Evolutionary conservation across 2,113 vertebrate species (phyloP).

Genomic region (Salvelinus alpinus): DNA sequence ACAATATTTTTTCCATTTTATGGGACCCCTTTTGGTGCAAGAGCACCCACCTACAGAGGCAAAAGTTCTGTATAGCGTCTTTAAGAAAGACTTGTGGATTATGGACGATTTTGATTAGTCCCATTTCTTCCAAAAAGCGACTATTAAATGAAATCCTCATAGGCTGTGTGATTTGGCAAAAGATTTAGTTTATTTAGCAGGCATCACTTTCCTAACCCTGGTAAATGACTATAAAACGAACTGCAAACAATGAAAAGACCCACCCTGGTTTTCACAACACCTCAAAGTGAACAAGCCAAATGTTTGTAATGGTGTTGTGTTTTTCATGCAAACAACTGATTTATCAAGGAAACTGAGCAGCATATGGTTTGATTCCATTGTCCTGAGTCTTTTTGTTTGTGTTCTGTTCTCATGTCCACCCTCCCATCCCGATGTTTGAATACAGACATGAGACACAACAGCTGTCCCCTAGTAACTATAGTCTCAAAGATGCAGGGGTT

Average conservation of each 20-base stretch:
- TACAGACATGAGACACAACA: slow-evolving; percentile 6
- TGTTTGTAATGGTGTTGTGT: not conserved
- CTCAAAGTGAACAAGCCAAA: slow-evolving; percentile 38
- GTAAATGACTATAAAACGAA: slow-evolving; percentile 23
- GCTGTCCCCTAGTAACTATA: not conserved
- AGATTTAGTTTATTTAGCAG: slow-evolving; percentile 17
- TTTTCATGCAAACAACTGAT: slow-evolving; percentile 17
- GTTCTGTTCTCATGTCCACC: slow-evolving; percentile 12
- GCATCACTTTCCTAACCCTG: not conserved
- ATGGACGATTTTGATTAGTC: not conserved
- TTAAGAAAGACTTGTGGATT: too few relatives aligned
- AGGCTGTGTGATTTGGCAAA: not conserved
- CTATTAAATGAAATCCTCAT: not conserved
- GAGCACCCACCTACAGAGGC: too few relatives aligned
- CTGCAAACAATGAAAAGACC: slow-evolving; percentile 13
- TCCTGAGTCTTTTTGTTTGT: slow-evolving; percentile 33
- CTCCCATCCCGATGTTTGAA: not conserved
- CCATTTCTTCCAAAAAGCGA: not conserved
- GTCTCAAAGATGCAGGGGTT: not conserved
- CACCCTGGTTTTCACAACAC: slow-evolving; percentile 18
- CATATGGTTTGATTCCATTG: slow-evolving; percentile 36
- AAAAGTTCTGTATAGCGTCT: too few relatives aligned
- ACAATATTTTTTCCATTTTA: too few relatives aligned
- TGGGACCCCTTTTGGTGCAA: too few relatives aligned
- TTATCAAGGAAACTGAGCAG: slow-evolving; percentile 15